Conservation (phyloP, 2,113 vertebrate species). For the Raja brachyura region DNA sequence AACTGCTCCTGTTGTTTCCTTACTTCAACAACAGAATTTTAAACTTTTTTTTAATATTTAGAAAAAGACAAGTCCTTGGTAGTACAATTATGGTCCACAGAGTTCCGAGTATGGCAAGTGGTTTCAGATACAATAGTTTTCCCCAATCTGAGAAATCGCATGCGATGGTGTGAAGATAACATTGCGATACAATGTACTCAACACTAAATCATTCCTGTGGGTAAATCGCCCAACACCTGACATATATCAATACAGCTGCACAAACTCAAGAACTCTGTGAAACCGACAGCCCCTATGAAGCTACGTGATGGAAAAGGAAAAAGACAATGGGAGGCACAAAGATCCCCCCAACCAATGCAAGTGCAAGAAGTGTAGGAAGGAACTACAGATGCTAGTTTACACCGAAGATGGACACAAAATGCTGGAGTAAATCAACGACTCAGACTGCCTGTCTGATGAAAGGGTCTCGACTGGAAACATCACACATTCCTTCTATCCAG, state of each 20-base stretch:
- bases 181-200: not conserved
- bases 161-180: not conserved
- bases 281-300: slow-evolving; percentile 9
- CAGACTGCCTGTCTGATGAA: too few species aligned
- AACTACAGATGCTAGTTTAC: too few species aligned
- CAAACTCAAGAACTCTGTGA: not conserved
- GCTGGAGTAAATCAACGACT: too few species aligned
- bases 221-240: slow-evolving; percentile 2
- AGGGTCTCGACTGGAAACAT: too few species aligned
- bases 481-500: too few species aligned
- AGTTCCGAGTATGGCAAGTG: not conserved
- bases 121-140: not conserved
- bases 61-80: too few species aligned
- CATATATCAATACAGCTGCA: not conserved
- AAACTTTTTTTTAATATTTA: not conserved
- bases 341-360: not conserved
- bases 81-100: too few species aligned
- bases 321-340: not conserved
- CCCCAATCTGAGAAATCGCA: not conserved
- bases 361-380: not conserved
- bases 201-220: not conserved
- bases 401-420: too few species aligned
- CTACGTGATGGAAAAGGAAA: not conserved
- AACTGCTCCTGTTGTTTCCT: not conserved
- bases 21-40: not conserved